Conservation (phyloP, 2,113 vertebrate genomes). For the Lophotis ruficrista region DNA sequence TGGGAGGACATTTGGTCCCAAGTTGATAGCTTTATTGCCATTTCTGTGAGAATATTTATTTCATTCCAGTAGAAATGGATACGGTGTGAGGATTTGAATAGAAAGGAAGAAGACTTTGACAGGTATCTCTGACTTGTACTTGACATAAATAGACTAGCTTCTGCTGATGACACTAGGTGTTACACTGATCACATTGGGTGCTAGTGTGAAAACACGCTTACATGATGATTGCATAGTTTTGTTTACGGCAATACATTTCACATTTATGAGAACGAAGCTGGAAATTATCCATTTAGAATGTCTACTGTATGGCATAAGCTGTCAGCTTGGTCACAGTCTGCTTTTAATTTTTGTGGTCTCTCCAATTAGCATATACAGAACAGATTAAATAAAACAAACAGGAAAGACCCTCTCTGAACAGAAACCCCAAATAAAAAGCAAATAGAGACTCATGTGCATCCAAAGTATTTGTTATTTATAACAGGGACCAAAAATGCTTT, state of each 20-base stretch:
- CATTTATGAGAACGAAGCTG: background rate
- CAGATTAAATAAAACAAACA: background rate
- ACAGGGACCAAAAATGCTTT: background rate
- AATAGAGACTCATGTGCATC: background rate
- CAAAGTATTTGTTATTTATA: background rate
- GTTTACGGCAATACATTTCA: background rate
- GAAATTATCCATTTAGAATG: background rate
- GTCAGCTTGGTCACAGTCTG: background rate
- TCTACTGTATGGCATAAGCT: background rate
- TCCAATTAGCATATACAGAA: background rate
- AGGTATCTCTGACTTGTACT: background rate
- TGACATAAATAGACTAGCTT: background rate
- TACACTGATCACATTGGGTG: background rate
- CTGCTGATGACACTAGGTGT: background rate
- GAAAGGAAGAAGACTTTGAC: background rate
- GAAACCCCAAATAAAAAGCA: background rate
- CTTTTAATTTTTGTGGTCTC: background rate
- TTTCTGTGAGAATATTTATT: background rate
- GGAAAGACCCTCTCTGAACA: background rate
- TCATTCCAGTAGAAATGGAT: background rate
- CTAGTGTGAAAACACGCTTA: background rate
- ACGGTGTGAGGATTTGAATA: background rate
- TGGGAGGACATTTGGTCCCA: background rate
- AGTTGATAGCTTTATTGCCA: background rate
- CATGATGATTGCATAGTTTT: background rate